Base-by-base conservation (phyloP, 2,113 vertebrate genomes). In the Oncorhynchus nerka region DNA sequence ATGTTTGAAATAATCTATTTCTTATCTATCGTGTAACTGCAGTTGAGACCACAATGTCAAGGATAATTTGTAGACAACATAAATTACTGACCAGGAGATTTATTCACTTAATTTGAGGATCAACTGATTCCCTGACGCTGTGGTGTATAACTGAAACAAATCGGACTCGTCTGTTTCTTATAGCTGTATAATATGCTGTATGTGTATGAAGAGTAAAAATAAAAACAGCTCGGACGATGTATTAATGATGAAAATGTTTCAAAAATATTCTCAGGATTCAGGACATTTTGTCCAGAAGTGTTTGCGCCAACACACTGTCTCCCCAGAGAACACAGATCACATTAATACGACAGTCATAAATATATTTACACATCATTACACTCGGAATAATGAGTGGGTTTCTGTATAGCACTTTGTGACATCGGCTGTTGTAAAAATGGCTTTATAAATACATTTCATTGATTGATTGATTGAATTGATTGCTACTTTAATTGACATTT, bases 341-440 rank as follows among this genome's bases (percentile, higher is more conserved):
- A 89, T 91, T 88, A 87, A 90, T 89, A 81, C 89, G 81, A 83
- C 81, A 88, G 85, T 88, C 83, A 89, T 90, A 93, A 91, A 92
- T 92, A 90, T 90, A 90, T 92, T 90, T 92, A 89, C 90, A 91
- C 91, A 89, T 88, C 91, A 92, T 91, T 90, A 92, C 87, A 89
- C 86, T 89, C 84, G 81, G 80, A 81, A 78, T n/a, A 79, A 19
- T 19, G 15, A 4, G 1, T 19, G 12, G 6, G 34, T 34, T 34
- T 34, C 34, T 34, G 34, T 34, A 34, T 0, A 34, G 49, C 5
- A 34, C 1, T 34, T 7, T 34, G 34, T 34, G 34, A 34, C 34
- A 34, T 34, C 5, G 34, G 34, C 34, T 34, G 34, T 8, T 8
- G 6, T 34, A 34, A 34, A 34, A 34, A 6, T 0, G 32, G 32